phyloP scores from a whole-genome alignment of 1,140 invertebrate species.

The Philopotamus ludificatus region DNA sequence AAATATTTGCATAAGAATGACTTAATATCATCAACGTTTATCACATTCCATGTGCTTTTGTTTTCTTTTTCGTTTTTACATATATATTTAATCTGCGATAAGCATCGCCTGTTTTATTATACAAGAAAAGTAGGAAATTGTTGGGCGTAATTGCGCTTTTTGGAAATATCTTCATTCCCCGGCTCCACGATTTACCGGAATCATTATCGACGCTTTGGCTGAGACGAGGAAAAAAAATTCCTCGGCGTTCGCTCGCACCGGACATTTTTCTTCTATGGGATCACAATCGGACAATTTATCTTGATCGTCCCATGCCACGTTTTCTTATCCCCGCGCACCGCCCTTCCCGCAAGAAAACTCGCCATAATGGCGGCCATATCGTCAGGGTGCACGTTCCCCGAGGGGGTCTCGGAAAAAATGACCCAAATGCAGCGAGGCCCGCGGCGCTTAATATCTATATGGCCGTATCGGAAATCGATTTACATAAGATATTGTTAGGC shows the following conservation, averaged over 20 bases:
- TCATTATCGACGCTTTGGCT: neutral
- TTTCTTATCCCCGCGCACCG: neutral
- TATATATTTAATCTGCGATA: too few species aligned
- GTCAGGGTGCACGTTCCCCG: conserved; percentile 3
- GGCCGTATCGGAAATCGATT: conserved; percentile 36
- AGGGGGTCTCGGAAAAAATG: conserved; percentile 26
- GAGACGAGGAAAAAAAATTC: too few species aligned
- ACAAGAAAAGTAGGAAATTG: too few species aligned
- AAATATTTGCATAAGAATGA: too few species aligned
- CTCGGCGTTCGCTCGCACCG: too few species aligned
- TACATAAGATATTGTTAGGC: conserved; percentile 32
- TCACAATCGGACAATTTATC: neutral
- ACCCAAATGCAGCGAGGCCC: conserved; percentile 33
- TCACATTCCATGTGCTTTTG: too few species aligned
- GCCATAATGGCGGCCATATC: conserved; percentile 10
- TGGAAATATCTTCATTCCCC: neutral
- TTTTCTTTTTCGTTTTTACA: too few species aligned
- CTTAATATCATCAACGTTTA: too few species aligned
- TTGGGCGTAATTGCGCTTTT: too few species aligned
- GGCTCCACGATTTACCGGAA: neutral
- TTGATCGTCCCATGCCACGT: conserved; percentile 5
- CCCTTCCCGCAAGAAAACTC: conserved; percentile 16
- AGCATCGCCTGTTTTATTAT: too few species aligned
- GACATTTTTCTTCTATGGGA: neutral
- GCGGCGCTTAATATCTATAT: conserved; percentile 34